phyloP scores from a whole-genome alignment of 2,888 invertebrate species.

The Drosophila monieri region DNA sequence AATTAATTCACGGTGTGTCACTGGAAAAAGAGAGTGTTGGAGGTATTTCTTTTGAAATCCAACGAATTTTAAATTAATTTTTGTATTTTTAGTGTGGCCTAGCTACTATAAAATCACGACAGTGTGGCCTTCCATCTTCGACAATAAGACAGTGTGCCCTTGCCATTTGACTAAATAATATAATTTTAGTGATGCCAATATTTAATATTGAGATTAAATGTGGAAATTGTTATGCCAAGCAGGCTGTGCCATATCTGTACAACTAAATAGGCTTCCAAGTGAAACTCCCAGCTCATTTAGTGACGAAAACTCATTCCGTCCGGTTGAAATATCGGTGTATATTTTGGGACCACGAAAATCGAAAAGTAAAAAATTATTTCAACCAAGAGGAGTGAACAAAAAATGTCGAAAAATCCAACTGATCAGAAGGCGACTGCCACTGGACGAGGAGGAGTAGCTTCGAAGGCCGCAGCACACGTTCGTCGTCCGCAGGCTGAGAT shows the following conservation, averaged over 20 bases:
- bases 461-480: neutral
- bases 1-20: slow-evolving; percentile 29
- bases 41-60: neutral
- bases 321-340: neutral
- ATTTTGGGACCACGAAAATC: neutral
- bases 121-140: too few relatives aligned
- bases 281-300: neutral
- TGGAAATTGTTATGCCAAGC: too few relatives aligned
- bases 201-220: too few relatives aligned
- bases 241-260: too few relatives aligned
- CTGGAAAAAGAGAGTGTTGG: neutral
- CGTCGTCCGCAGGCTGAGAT: slow-evolving; percentile 57
- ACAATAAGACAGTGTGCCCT: too few relatives aligned
- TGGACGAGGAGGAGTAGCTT: neutral
- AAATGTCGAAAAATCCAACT: neutral
- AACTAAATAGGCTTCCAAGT: neutral
- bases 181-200: too few relatives aligned
- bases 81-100: too few relatives aligned
- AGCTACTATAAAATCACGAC: too few relatives aligned
- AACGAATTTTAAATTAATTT: too few relatives aligned
- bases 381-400: neutral
- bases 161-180: too few relatives aligned
- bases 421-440: neutral
- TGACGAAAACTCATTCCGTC: neutral
- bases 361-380: neutral